Evolutionary conservation across 1,140 invertebrate genomes (phyloP).

Genomic region (Eufriesea mexicana): DNA sequence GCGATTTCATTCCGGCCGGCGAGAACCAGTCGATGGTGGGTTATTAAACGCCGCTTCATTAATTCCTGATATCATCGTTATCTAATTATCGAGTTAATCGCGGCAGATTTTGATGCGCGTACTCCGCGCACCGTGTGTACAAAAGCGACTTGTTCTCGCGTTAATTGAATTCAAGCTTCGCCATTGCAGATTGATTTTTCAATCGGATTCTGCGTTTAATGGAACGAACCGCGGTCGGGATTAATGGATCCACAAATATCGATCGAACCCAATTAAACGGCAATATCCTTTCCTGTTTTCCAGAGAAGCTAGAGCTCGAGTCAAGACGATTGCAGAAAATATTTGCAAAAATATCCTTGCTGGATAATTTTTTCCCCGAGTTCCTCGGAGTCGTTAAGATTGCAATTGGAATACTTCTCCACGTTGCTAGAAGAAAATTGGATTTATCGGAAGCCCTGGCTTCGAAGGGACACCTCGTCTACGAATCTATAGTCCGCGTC

Average conservation of each 20-base stretch:
- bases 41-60: background rate
- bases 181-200: background rate
- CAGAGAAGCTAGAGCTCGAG: too few relatives aligned
- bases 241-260: background rate
- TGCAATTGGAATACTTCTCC: too few relatives aligned
- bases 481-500: background rate
- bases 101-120: conserved; percentile 3
- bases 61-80: conserved; percentile 28
- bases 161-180: conserved; percentile 16
- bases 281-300: too few relatives aligned
- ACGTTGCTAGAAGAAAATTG: background rate
- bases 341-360: too few relatives aligned
- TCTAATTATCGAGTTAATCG: conserved; percentile 41
- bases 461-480: background rate
- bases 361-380: too few relatives aligned
- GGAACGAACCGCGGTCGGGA: background rate
- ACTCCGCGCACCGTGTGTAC: background rate
- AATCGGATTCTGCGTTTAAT: background rate
- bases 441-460: background rate
- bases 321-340: too few relatives aligned
- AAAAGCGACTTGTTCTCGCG: background rate
- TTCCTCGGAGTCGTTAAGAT: too few relatives aligned
- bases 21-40: background rate
- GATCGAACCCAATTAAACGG: background rate
- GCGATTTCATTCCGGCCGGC: conserved; percentile 8